A percentile compares a stretch with the other conserved stretches of the same genome.
Conservation (phyloP, 2,113 vertebrate genomes). For the Crotalus helleri region DNA sequence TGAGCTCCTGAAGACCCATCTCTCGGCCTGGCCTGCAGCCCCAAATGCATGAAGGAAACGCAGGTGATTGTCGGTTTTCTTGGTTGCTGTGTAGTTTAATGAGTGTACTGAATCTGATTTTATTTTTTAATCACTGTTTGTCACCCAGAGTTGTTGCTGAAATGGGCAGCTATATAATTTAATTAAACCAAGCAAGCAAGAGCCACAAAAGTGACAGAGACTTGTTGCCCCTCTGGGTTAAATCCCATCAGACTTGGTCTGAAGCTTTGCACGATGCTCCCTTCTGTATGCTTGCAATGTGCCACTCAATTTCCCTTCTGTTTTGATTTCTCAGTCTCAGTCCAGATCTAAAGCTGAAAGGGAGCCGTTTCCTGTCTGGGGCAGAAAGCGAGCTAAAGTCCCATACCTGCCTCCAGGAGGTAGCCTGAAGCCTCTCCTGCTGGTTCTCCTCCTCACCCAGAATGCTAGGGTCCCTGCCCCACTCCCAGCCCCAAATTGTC, state of each 20-base stretch:
- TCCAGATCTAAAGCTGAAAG: background rate
- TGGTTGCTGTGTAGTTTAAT: background rate
- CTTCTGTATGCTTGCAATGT: background rate
- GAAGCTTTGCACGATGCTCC: background rate
- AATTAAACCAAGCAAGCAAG: background rate
- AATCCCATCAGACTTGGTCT: background rate
- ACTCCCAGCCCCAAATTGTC: background rate
- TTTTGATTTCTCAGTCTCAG: background rate
- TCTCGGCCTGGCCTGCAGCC: background rate
- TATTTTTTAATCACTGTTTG: background rate
- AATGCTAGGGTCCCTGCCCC: background rate
- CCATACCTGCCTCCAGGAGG: background rate
- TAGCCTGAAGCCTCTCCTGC: background rate
- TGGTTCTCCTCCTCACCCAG: background rate
- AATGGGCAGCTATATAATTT: background rate
- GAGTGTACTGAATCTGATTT: background rate
- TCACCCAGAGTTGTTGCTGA: background rate
- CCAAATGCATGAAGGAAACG: background rate
- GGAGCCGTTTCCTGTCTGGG: background rate
- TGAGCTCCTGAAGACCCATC: background rate
- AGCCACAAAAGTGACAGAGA: background rate
- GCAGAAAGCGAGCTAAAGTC: background rate
- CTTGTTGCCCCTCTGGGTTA: background rate
- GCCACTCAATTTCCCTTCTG: background rate
- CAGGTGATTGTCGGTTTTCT: background rate